phyloP scores from a whole-genome alignment of 2,888 invertebrate species.

The Cantharis rustica region DNA sequence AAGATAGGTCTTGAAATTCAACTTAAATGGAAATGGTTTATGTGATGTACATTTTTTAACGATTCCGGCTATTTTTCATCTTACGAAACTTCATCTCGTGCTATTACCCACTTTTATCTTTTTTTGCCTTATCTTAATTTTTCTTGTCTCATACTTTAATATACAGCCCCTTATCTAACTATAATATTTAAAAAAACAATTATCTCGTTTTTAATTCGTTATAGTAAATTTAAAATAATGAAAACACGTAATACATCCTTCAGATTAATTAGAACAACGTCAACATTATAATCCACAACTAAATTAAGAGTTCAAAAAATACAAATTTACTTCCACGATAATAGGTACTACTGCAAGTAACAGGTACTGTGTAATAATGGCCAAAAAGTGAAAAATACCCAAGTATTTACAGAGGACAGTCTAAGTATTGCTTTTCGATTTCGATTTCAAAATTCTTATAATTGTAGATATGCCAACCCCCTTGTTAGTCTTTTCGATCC shows the following conservation, averaged over 20 bases:
- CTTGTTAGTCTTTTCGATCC: too few relatives aligned
- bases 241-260: background rate
- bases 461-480: too few relatives aligned
- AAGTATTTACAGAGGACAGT: too few relatives aligned
- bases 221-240: background rate
- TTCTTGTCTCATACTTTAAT: slow-evolving; percentile 14
- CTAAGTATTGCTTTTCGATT: too few relatives aligned
- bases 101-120: slow-evolving; percentile 18
- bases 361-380: background rate
- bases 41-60: slow-evolving; percentile 33
- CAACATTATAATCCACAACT: background rate
- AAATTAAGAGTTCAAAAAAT: background rate
- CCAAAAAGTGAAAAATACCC: too few relatives aligned
- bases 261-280: background rate
- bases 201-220: background rate
- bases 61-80: slow-evolving; percentile 32
- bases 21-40: slow-evolving; percentile 33
- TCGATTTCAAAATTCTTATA: too few relatives aligned
- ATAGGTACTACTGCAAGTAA: background rate
- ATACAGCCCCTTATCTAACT: background rate
- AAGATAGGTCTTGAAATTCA: slow-evolving; percentile 33
- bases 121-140: slow-evolving; percentile 20
- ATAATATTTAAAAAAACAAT: background rate
- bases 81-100: slow-evolving; percentile 19
- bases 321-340: background rate